Evolutionary conservation across 2,888 invertebrate species (phyloP), one percentile per base, ranked within the genome.

Genomic region (Netelia virgata): DNA sequence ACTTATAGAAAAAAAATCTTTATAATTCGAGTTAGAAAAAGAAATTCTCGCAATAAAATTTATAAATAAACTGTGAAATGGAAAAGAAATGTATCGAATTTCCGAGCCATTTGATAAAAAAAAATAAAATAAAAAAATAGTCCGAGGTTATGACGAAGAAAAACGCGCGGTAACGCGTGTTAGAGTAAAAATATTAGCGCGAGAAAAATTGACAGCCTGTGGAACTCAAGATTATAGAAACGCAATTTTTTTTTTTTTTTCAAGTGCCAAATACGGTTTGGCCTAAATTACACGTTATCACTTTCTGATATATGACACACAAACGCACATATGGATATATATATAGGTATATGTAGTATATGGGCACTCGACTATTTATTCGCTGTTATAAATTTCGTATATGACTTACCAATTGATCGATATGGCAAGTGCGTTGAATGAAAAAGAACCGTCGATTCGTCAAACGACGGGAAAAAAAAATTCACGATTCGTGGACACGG

Each of bases 351-450:
- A 14, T 57, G 16, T 16, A 23, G 28, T 28, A 64, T 66, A 16
- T 11, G 61, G 59, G 64, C 72, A 69, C 36, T 77, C 23, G 68
- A 10, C 68, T 41, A 16, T 47, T 73, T 57, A 36, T 1, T 55
- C 64, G 64, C 23, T 57, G 41, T 74, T 16, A 77, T 70, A 53
- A 69, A 79, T 43, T 1, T 47, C 66, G 53, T 28, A 16, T 59
- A 55, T n/a, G 47, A 82, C 82, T 86, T 84, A 84, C 84, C 86
- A 78, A 70, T 83, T 74, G 70, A 69, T 74, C 61, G 36, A 43
- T 50, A 66, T 20, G 43, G 11, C 57, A 16, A 14, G 5, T 14
- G 50, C 14, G 14, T 47, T 14, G 47, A 14, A 47, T 47, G 47
- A 47, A 10, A 14, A 47, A 14, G 10, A 36, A 73, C 47, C 59